Base-by-base conservation (phyloP, 2,888 invertebrate genomes). In the Trachelus iudaicus region DNA sequence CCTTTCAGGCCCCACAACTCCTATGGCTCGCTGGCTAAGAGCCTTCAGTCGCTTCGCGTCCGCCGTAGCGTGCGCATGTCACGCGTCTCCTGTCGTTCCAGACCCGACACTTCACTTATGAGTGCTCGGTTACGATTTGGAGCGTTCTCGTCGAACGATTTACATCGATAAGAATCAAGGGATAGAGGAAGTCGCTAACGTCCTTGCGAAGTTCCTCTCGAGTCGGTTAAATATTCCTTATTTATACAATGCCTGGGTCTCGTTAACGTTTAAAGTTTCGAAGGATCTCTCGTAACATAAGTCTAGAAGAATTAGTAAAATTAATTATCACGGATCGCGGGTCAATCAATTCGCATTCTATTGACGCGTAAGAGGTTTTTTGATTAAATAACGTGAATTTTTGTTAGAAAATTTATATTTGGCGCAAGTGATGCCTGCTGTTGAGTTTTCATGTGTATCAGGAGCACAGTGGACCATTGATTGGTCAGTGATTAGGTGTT, bases 1-100 rank as follows among this genome's bases (percentile, higher is more conserved):
- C 56, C 56, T 56, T 56, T 56, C 56, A 56, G 56, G 56, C 56
- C 56, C 56, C 56, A 9, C 56, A 23, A 9, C 56, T 56, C 56
- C 56, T 56, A 56, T 23, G 69, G 71, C 73, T 9, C 68, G 69
- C 73, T 79, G 81, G 81, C 81, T 79, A 78, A 80, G 79, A 77
- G 81, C 85, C 85, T 83, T 85, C 87, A 89, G 89, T 89, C 83
- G 88, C 82, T 82, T 84, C 85, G 87, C 87, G 87, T 83, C 84
- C 83, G 85, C 81, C 84, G 84, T 81, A 79, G 83, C 81, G 86
- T 77, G 77, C 81, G 83, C 79, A 81, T 75, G 77, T 76, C 73
- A 69, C 73, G 76, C 73, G 78, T 75, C 78, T 75, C 78, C 76
- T 73, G 1, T 34, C 71, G 56, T 56, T 56, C 56, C 23, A 56